phyloP scores from a whole-genome alignment of 2,797 vertebrate species.

The Chrosomus eos region DNA sequence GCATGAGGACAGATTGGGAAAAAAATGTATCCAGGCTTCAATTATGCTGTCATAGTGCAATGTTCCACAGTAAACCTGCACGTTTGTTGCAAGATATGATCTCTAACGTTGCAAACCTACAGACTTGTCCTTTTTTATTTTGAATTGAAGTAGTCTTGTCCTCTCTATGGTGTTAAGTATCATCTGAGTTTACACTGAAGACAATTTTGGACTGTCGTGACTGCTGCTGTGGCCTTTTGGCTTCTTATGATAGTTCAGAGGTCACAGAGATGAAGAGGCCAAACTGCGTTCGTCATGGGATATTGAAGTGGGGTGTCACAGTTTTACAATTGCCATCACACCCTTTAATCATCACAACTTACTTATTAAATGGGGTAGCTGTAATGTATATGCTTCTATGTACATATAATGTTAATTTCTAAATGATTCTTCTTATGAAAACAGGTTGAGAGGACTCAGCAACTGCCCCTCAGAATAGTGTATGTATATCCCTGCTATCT shows the following conservation, averaged over 20 bases:
- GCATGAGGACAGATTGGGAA: not conserved
- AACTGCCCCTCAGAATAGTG: constrained; percentile 28
- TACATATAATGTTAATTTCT: not conserved
- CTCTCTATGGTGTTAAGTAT: constrained; percentile 3
- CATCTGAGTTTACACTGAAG: constrained; percentile 21
- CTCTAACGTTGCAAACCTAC: not conserved
- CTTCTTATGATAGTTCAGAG: constrained; percentile 38
- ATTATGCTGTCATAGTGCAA: constrained; percentile 7
- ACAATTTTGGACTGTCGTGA: constrained; percentile 37
- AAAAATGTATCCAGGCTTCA: not conserved
- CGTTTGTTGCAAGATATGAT: not conserved
- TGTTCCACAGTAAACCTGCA: not conserved
- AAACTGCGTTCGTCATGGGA: constrained; percentile 7
- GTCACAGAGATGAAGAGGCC: constrained; percentile 54
- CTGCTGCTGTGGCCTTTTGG: constrained; percentile 34
- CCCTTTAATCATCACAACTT: not conserved
- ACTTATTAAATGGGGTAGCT: not conserved
- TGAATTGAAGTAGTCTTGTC: not conserved
- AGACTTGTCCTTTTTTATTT: not conserved
- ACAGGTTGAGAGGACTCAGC: not conserved
- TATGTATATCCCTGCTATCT: constrained; percentile 31
- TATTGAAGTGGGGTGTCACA: constrained; percentile 25
- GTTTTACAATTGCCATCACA: constrained; percentile 9
- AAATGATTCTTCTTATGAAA: not conserved
- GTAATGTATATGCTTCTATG: not conserved